A percentile compares a stretch with the other conserved stretches of the same genome.
Conservation (phyloP, 2,113 vertebrate genomes). For the Felis chaus region DNA sequence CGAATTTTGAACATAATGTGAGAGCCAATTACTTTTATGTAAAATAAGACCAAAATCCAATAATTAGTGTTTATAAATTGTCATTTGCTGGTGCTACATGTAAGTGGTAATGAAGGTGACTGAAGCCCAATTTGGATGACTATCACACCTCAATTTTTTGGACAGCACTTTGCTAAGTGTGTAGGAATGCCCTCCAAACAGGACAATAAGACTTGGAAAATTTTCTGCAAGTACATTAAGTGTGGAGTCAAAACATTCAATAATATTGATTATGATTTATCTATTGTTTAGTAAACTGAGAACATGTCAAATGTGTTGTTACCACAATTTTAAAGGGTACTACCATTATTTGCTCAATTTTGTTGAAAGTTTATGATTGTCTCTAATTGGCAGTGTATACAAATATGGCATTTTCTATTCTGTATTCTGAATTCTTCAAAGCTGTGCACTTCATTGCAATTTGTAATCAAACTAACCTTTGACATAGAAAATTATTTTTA, state of each 20-base stretch:
- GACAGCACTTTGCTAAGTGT: background rate
- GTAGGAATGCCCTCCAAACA: background rate
- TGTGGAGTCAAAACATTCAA: background rate
- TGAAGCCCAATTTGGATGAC: background rate
- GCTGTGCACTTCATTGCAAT: background rate
- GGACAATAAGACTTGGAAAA: background rate
- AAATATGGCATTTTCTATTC: background rate
- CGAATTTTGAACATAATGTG: background rate
- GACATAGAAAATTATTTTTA: background rate
- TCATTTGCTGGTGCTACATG: background rate
- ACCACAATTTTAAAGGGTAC: background rate
- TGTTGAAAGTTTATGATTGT: background rate
- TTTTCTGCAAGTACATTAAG: background rate
- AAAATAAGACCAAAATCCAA: background rate
- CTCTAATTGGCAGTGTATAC: background rate
- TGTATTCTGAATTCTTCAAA: background rate
- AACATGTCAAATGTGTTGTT: background rate
- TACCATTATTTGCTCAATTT: background rate
- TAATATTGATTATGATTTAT: background rate
- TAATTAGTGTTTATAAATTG: background rate
- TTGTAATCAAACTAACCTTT: background rate
- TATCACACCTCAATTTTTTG: background rate
- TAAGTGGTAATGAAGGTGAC: background rate
- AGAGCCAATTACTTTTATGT: background rate
- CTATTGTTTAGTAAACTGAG: background rate